These are phyloP conservation scores for Sinopyrophorus schimmeli DNA, from an alignment of 2,888 invertebrate genomes.

Conservation along the genomic window DNA sequence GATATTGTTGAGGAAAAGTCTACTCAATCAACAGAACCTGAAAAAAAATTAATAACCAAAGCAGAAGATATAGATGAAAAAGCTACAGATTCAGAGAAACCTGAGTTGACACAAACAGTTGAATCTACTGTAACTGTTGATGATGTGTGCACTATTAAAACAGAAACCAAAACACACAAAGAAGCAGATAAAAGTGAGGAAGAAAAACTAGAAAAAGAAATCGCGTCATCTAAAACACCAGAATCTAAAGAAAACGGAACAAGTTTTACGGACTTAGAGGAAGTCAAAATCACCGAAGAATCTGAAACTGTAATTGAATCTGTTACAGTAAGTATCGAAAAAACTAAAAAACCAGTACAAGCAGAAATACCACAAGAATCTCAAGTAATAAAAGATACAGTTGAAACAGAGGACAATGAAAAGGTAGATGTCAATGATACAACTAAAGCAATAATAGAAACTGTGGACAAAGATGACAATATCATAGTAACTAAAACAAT, in stretches of 20 bases:
- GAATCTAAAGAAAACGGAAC: no score
- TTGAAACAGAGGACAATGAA: neutral
- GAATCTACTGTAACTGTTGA: no score
- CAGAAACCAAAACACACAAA: neutral
- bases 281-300: no score
- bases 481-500: neutral
- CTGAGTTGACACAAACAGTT: no score
- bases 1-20: no score
- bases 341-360: neutral
- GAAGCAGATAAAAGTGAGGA: neutral
- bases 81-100: no score
- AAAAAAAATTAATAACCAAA: no score
- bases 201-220: slow-evolving; percentile 2
- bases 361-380: slow-evolving; percentile 20
- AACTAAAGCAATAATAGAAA: slow-evolving; percentile 1
- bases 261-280: no score
- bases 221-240: neutral
- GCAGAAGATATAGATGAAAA: no score
- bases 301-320: neutral
- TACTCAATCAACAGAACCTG: no score
- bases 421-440: neutral
- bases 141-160: no score
- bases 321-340: slow-evolving; percentile 6
- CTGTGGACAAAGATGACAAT: neutral
- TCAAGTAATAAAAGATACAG: slow-evolving; percentile 14